These are phyloP conservation scores for Hydrolagus affinis DNA, from an alignment of 2,113 vertebrate species.

Conservation along the genomic window DNA sequence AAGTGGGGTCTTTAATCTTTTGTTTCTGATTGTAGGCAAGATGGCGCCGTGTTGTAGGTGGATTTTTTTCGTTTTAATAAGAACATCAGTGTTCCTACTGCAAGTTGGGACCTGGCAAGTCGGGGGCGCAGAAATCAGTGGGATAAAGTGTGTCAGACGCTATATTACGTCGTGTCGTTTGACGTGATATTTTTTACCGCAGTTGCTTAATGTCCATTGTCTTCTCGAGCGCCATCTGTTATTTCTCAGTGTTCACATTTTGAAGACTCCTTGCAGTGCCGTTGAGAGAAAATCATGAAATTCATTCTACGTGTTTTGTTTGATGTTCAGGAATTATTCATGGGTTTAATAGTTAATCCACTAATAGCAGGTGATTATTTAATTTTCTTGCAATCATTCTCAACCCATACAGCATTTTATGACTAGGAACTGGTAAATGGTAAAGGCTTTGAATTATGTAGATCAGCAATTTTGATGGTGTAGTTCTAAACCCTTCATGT, in stretches of 20 bases:
- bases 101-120: background rate
- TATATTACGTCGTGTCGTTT: background rate
- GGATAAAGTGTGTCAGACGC: background rate
- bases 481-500: too few species aligned
- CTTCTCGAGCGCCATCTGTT: background rate
- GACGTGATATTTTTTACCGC: background rate
- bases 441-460: too few species aligned
- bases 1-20: background rate
- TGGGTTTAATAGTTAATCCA: too few species aligned
- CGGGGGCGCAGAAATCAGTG: background rate
- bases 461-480: too few species aligned
- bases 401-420: too few species aligned
- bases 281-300: too few species aligned
- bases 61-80: background rate
- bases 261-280: too few species aligned
- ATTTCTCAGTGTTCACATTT: background rate
- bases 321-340: too few species aligned
- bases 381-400: too few species aligned
- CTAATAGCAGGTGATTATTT: too few species aligned
- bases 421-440: too few species aligned
- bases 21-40: slow-evolving; percentile 1
- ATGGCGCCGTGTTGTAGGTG: slow-evolving; percentile 7
- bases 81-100: slow-evolving; percentile 15
- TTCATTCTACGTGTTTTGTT: too few species aligned
- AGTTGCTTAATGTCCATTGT: background rate